A percentile compares a stretch with the other conserved stretches of the same genome.
Conservation (phyloP, 2,113 vertebrate species). For the Theristicus caerulescens region DNA sequence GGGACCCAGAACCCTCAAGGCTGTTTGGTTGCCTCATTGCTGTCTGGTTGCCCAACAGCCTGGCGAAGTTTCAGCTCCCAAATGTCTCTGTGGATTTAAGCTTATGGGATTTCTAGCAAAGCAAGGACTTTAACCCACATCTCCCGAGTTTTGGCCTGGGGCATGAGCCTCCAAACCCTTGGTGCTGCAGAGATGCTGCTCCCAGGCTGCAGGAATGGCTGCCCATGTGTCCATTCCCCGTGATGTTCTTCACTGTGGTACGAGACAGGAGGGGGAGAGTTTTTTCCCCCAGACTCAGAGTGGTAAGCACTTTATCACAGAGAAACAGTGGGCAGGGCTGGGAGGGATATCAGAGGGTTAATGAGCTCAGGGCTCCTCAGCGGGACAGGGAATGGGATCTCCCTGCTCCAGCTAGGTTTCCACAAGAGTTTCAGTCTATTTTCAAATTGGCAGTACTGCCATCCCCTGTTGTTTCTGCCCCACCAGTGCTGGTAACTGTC, state of each 20-base stretch:
- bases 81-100: neutral
- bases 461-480: neutral
- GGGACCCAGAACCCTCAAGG: neutral
- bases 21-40: neutral
- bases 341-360: neutral
- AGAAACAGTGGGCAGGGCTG: neutral
- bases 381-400: neutral
- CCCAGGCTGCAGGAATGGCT: neutral
- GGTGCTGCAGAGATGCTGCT: neutral
- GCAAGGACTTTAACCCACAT: neutral
- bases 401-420: neutral
- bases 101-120: neutral
- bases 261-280: neutral
- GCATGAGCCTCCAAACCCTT: neutral
- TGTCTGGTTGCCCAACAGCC: neutral
- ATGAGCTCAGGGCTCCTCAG: neutral
- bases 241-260: neutral
- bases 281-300: neutral
- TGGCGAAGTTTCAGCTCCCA: neutral
- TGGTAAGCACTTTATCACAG: neutral
- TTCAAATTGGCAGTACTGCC: neutral
- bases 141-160: neutral
- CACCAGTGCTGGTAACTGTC: neutral
- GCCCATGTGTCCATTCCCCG: neutral
- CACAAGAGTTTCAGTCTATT: neutral